Evolutionary conservation across 2,113 vertebrate species (phyloP).

Genomic region (Bostrychus sinensis): DNA sequence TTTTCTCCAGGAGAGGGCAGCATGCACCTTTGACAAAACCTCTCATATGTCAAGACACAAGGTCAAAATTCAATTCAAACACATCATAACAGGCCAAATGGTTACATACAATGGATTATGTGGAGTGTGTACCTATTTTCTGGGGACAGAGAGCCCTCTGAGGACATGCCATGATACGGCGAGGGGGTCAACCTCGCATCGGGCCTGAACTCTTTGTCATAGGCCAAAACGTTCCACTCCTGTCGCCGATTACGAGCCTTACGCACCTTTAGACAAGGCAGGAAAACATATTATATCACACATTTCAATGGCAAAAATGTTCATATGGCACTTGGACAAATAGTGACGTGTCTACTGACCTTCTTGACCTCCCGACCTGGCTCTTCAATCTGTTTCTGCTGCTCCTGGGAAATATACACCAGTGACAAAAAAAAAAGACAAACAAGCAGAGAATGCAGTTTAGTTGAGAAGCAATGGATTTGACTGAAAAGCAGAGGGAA

Average conservation of each 20-base stretch:
- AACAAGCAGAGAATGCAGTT: constrained; percentile 7
- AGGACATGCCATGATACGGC: constrained; percentile 91
- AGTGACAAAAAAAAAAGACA: constrained; percentile 8
- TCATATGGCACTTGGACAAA: too few species aligned
- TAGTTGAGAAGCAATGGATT: constrained; percentile 2
- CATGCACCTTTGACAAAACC: constrained; percentile 25
- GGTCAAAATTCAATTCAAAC: not conserved
- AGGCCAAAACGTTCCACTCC: constrained; percentile 94
- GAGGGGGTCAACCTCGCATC: constrained; percentile 90
- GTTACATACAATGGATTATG: not conserved
- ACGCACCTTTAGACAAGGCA: constrained; percentile 63
- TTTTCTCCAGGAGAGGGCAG: constrained; percentile 66
- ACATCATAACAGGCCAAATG: not conserved
- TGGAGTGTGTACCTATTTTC: constrained; percentile 83
- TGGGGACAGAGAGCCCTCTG: constrained; percentile 91
- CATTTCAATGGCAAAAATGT: too few species aligned
- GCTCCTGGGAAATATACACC: constrained; percentile 78
- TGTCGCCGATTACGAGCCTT: constrained; percentile 92
- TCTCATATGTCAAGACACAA: not conserved
- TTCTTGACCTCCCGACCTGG: constrained; percentile 92
- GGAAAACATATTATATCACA: not conserved
- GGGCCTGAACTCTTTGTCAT: constrained; percentile 92
- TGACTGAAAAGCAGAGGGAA: not conserved
- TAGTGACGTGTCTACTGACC: constrained; percentile 71
- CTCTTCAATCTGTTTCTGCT: constrained; percentile 89